Conservation (phyloP, 37 sponge, comb jelly and placozoan species). For the Tethya wilhelma region DNA sequence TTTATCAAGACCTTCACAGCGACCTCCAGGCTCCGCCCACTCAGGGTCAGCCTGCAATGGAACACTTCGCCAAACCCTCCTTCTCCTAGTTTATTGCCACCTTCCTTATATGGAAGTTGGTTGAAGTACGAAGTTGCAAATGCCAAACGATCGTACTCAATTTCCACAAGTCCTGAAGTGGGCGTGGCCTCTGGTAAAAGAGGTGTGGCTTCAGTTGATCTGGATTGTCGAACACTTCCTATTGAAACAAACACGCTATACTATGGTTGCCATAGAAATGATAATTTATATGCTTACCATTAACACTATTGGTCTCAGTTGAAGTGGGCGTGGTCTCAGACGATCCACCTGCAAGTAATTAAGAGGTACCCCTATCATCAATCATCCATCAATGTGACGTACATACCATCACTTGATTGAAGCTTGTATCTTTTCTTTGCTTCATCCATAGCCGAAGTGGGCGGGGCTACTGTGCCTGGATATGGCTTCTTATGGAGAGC, state of each 20-base stretch:
- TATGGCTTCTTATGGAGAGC: background rate
- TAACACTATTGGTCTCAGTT: too few species aligned
- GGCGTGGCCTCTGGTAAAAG: background rate
- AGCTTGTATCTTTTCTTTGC: conserved; percentile 5
- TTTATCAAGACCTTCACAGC: conserved; percentile 84
- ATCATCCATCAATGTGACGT: background rate
- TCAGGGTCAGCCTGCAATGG: conserved; percentile 33
- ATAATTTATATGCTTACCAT: too few species aligned
- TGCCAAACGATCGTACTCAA: conserved; percentile 31
- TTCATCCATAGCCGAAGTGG: background rate
- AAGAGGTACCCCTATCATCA: background rate
- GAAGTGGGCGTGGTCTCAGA: conserved; percentile 12
- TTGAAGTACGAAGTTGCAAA: conserved; percentile 70
- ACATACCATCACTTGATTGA: background rate
- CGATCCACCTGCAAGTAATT: background rate
- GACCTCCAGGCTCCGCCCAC: conserved; percentile 25
- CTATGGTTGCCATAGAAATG: too few species aligned
- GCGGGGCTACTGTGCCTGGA: background rate
- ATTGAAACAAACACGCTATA: too few species aligned
- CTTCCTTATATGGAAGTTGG: conserved; percentile 38
- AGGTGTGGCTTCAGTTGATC: background rate
- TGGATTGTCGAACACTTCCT: too few species aligned
- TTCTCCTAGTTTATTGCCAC: conserved; percentile 84
- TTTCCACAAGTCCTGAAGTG: background rate
- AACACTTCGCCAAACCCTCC: conserved; percentile 95